Evolutionary conservation across 2,888 invertebrate species (phyloP).

Genomic region (Bedellia somnulentella): DNA sequence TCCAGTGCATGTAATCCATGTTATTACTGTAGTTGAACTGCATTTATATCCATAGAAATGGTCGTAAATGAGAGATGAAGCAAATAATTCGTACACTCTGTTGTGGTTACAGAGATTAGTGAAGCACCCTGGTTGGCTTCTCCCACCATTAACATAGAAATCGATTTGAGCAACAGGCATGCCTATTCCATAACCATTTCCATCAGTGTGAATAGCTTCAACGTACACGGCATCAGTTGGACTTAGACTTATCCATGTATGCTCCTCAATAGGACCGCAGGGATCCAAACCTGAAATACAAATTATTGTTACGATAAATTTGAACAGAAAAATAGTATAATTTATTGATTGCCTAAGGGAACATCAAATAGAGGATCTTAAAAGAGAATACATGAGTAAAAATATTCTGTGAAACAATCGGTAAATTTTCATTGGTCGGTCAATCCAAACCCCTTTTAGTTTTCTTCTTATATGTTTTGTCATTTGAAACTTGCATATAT

Average conservation of each 20-base stretch:
- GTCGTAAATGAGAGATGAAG: slow-evolving; percentile 19
- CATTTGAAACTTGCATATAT: too few relatives aligned
- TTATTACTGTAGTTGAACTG: slow-evolving; percentile 14
- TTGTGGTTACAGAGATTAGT: slow-evolving; percentile 24
- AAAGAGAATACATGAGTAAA: too few relatives aligned
- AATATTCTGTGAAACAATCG: too few relatives aligned
- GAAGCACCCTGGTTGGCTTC: slow-evolving; percentile 23
- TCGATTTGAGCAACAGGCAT: slow-evolving; percentile 50
- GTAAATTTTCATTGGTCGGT: too few relatives aligned
- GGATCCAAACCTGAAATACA: slow-evolving; percentile 37
- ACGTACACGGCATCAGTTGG: slow-evolving; percentile 16
- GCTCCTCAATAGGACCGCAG: slow-evolving; percentile 36
- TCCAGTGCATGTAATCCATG: slow-evolving; percentile 20
- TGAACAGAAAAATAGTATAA: too few relatives aligned
- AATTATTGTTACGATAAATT: too few relatives aligned
- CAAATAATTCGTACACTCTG: slow-evolving; percentile 25
- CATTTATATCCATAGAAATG: slow-evolving; percentile 22
- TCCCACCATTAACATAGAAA: slow-evolving; percentile 62
- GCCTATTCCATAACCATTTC: slow-evolving; percentile 44
- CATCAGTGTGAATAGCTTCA: slow-evolving; percentile 11
- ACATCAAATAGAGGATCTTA: too few relatives aligned
- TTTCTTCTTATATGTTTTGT: too few relatives aligned
- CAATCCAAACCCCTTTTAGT: too few relatives aligned
- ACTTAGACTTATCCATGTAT: slow-evolving; percentile 7
- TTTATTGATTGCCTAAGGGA: too few relatives aligned